These are phyloP conservation scores for Astyanax mexicanus DNA, from an alignment of 2,797 vertebrate species.

Conservation along the genomic window DNA sequence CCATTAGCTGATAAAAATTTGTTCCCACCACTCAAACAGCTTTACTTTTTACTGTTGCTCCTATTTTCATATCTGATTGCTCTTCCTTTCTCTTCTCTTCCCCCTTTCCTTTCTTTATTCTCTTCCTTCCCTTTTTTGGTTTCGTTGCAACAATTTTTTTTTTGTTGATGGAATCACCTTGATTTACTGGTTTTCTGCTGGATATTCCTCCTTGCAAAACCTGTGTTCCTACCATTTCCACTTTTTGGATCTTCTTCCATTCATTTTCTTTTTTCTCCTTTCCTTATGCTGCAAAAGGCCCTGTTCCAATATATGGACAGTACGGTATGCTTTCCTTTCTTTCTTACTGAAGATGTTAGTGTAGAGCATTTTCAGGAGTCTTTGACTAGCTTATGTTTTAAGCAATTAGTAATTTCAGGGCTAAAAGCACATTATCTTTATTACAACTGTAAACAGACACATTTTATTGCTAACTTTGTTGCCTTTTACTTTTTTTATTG, in stretches of 20 bases:
- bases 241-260: neutral
- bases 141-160: too few relatives aligned
- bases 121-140: neutral
- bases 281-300: slow-evolving; percentile 75
- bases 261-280: slow-evolving; percentile 7
- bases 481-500: too few relatives aligned
- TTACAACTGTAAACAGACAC: too few relatives aligned
- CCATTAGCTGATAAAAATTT: too few relatives aligned
- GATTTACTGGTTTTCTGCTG: slow-evolving; percentile 2
- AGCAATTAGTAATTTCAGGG: too few relatives aligned
- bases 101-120: slow-evolving; percentile 32
- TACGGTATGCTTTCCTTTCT: slow-evolving; percentile 70
- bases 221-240: neutral
- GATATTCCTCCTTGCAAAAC: slow-evolving; percentile 1
- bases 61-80: slow-evolving; percentile 23
- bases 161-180: neutral
- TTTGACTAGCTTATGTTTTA: too few relatives aligned
- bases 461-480: too few relatives aligned
- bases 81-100: slow-evolving; percentile 33
- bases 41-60: neutral
- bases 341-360: neutral
- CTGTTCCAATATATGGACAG: slow-evolving; percentile 75
- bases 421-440: too few relatives aligned
- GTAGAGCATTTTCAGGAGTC: too few relatives aligned
- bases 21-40: too few relatives aligned